phyloP scores from a whole-genome alignment of 2,797 vertebrate genomes.

The Lagorchestes hirsutus region DNA sequence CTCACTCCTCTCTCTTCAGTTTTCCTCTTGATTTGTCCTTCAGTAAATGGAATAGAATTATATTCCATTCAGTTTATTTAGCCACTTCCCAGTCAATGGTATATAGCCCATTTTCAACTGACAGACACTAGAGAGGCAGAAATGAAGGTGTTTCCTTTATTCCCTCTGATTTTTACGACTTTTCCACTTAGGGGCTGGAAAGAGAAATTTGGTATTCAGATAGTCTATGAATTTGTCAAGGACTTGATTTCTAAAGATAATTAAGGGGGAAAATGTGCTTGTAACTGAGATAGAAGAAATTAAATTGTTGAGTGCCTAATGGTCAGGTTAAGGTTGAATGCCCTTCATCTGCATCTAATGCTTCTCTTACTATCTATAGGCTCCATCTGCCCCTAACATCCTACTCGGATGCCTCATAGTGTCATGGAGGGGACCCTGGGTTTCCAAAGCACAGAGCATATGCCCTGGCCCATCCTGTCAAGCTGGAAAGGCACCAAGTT shows the following conservation, averaged over 20 bases:
- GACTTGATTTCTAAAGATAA: background rate
- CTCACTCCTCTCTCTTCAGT: background rate
- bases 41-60: background rate
- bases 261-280: background rate
- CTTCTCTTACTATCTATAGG: background rate
- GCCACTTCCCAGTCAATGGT: background rate
- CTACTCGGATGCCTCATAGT: background rate
- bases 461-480: background rate
- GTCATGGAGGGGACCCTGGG: background rate
- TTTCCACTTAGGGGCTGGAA: background rate
- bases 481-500: background rate
- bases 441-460: background rate
- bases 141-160: background rate
- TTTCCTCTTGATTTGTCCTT: background rate
- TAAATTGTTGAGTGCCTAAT: background rate
- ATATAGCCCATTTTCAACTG: background rate
- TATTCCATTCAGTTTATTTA: background rate
- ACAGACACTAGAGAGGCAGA: background rate
- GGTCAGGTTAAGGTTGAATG: background rate
- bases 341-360: background rate
- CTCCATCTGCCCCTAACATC: background rate
- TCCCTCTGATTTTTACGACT: background rate
- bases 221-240: background rate
- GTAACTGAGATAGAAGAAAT: background rate
- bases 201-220: background rate